Conservation (phyloP, 2,797 vertebrate species). For the Ammospiza maritima region DNA sequence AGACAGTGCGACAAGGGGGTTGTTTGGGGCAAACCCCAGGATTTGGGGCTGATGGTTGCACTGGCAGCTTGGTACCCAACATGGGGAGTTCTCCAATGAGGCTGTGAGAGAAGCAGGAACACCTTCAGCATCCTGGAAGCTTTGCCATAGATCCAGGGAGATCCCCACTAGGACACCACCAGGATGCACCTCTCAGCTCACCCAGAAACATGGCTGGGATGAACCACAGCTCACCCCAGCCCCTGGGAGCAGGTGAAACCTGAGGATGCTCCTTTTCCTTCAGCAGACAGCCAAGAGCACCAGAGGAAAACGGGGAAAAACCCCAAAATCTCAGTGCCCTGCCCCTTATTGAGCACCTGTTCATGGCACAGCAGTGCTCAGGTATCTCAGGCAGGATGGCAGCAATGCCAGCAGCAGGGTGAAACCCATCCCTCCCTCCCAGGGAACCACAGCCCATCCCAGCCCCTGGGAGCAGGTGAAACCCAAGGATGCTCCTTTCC, state of each 20-base stretch:
- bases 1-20: not conserved
- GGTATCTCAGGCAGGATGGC: no score
- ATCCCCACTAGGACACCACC: rapidly evolving
- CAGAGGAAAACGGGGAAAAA: not conserved
- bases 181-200: not conserved
- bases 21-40: rapidly evolving
- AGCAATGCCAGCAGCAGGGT: no score
- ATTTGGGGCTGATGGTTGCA: not conserved
- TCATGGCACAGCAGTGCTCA: not conserved
- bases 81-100: rapidly evolving
- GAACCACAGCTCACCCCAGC: not conserved
- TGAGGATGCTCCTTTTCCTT: not conserved
- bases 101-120: not conserved
- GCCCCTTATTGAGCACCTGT: not conserved
- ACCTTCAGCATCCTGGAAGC: not conserved
- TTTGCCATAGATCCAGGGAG: not conserved
- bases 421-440: no score
- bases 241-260: not conserved
- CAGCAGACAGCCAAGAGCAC: not conserved
- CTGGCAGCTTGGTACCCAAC: rapidly evolving
- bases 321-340: not conserved
- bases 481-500: not conserved
- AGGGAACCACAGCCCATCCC: not conserved
- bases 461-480: not conserved
- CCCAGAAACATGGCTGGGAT: rapidly evolving